These are phyloP conservation scores for Bubo blakistoni DNA, from an alignment of 2,113 vertebrate genomes.

Conservation along the genomic window DNA sequence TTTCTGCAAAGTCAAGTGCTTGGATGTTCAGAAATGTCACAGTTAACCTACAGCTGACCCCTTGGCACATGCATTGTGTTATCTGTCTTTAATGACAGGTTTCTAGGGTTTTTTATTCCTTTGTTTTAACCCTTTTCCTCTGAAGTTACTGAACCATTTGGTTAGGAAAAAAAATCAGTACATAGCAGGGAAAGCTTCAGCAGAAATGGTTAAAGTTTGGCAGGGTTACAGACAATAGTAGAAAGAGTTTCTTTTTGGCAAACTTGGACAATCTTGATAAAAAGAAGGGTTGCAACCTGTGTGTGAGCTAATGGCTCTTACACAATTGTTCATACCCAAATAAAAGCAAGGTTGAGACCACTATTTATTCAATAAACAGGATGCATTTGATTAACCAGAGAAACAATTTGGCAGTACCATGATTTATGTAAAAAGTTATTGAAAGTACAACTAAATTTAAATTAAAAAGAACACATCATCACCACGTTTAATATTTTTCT, in stretches of 20 bases:
- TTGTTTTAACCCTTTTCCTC: slow-evolving; percentile 21
- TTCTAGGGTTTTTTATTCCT: not conserved
- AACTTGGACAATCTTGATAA: not conserved
- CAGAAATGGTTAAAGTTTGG: not conserved
- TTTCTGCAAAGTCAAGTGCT: slow-evolving; percentile 49
- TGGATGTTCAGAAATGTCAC: not conserved
- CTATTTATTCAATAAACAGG: slow-evolving; percentile 48
- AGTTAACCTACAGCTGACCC: slow-evolving; percentile 48
- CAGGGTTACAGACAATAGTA: not conserved
- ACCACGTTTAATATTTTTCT: slow-evolving; percentile 37
- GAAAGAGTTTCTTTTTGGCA: not conserved
- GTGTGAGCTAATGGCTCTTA: slow-evolving; percentile 5
- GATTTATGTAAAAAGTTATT: slow-evolving; percentile 27
- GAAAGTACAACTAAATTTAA: slow-evolving; percentile 17
- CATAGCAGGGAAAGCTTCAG: not conserved
- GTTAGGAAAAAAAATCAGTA: not conserved
- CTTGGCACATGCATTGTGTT: slow-evolving; percentile 27
- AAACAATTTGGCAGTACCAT: not conserved
- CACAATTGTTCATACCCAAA: not conserved
- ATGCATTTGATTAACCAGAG: slow-evolving; percentile 45
- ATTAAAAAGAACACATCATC: slow-evolving; percentile 52
- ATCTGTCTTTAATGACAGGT: slow-evolving; percentile 36
- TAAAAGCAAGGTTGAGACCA: slow-evolving; percentile 13
- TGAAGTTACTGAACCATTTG: slow-evolving; percentile 19
- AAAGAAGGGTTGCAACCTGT: not conserved